Conservation (phyloP, 2,797 vertebrate genomes). For the Lepilemur septentrionalis region DNA sequence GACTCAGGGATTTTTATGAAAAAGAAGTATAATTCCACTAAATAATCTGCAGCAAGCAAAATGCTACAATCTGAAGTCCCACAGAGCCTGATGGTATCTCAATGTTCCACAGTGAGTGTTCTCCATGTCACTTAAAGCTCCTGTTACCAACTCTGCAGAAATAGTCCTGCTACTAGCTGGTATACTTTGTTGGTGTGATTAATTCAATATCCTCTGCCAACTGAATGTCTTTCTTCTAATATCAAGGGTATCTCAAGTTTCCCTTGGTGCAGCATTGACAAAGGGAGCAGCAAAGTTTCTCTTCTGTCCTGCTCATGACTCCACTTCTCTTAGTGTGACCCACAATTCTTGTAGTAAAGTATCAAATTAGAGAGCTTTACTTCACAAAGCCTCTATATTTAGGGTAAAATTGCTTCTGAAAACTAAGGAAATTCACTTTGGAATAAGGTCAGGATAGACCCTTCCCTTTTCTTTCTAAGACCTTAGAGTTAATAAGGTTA, state of each 20-base stretch:
- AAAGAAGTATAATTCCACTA: background rate
- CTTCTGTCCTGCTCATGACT: background rate
- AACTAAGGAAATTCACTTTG: background rate
- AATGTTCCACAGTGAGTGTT: background rate
- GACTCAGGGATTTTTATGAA: background rate
- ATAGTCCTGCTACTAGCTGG: background rate
- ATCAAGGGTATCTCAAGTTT: background rate
- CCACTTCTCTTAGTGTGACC: background rate
- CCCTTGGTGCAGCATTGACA: background rate
- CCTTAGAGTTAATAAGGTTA: background rate
- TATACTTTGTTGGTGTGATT: background rate
- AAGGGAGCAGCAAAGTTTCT: background rate
- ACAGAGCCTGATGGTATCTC: background rate
- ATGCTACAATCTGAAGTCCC: background rate
- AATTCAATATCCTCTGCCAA: background rate
- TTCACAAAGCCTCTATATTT: background rate
- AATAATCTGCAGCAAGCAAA: background rate
- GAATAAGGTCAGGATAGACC: background rate
- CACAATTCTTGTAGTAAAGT: background rate
- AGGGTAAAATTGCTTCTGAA: background rate
- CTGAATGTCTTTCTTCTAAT: background rate
- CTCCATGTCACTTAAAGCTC: background rate
- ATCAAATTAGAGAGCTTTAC: background rate
- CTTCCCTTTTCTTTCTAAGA: background rate
- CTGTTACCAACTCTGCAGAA: background rate